phyloP scores from a whole-genome alignment of 2,113 vertebrate species.

The Tragelaphus strepsiceros region DNA sequence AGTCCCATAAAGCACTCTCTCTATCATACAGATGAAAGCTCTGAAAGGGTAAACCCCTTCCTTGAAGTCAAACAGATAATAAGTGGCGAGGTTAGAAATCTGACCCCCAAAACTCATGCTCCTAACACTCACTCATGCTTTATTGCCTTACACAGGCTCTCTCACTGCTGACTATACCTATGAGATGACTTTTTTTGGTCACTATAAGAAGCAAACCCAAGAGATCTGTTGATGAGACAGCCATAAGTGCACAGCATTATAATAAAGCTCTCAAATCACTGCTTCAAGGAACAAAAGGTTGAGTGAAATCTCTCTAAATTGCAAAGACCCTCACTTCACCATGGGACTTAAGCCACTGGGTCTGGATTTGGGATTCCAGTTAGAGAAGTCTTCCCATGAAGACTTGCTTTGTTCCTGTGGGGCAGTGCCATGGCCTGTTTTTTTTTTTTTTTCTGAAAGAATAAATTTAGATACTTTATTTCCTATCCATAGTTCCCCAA shows the following conservation, averaged over 20 bases:
- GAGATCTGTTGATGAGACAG: not conserved
- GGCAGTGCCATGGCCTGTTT: not conserved
- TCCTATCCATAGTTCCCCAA: not conserved
- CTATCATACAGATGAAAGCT: not conserved
- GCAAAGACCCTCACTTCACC: not conserved
- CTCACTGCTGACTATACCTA: not conserved
- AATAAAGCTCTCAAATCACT: not conserved
- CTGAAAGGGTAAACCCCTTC: not conserved
- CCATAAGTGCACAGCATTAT: not conserved
- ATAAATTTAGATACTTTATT: not conserved
- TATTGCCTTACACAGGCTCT: not conserved
- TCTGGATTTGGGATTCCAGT: not conserved
- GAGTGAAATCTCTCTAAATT: not conserved
- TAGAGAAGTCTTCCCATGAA: not conserved
- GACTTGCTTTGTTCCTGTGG: not conserved
- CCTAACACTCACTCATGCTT: fast-evolving
- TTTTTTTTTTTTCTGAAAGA: not conserved
- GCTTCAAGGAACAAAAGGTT: not conserved
- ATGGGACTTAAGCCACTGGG: not conserved
- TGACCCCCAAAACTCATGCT: not conserved
- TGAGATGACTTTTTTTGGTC: not conserved
- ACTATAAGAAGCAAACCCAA: not conserved
- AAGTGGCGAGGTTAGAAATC: not conserved
- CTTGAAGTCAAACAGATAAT: not conserved
- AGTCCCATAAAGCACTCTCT: not conserved